phyloP scores from a whole-genome alignment of 1,140 invertebrate genomes.

The Drosophila aff. region DNA sequence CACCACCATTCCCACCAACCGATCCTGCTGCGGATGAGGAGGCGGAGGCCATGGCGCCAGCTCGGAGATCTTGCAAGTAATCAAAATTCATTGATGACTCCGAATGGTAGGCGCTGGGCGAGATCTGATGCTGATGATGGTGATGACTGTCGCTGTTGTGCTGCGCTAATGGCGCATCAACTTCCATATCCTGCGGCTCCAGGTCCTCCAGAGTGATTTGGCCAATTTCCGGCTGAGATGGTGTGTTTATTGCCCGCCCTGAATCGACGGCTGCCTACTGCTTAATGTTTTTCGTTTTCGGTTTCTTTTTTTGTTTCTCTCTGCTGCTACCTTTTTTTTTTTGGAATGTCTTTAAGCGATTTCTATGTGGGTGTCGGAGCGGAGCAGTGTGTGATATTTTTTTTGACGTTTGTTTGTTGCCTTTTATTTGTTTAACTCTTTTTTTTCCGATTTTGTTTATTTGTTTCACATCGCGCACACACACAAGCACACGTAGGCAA shows the following conservation, averaged over 20 bases:
- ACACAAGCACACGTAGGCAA: conserved; percentile 30
- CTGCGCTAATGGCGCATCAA: conserved; percentile 74
- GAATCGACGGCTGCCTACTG: conserved; percentile 23
- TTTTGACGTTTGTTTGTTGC: conserved; percentile 38
- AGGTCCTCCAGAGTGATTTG: conserved; percentile 70
- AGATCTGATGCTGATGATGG: conserved; percentile 36
- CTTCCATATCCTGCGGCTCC: conserved; percentile 79
- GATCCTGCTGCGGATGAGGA: conserved; percentile 46
- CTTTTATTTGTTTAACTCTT: conserved; percentile 41
- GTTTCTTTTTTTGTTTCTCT: conserved; percentile 13
- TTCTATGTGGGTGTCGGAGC: conserved; percentile 53
- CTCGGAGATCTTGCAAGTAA: conserved; percentile 75
- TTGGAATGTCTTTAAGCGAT: conserved; percentile 73
- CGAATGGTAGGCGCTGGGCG: conserved; percentile 62
- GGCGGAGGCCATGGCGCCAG: conserved; percentile 49
- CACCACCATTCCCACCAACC: conserved; percentile 15
- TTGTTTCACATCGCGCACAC: conserved; percentile 41
- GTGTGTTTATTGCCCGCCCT: conserved; percentile 4
- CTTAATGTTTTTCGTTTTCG: conserved; percentile 23
- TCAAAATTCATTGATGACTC: conserved; percentile 84
- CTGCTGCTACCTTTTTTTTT: conserved; percentile 44
- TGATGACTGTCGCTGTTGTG: conserved; percentile 47
- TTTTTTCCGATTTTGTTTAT: conserved; percentile 22
- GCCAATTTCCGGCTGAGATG: conserved; percentile 12
- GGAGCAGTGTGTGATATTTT: conserved; percentile 21